Evolutionary conservation across 2,888 invertebrate genomes (phyloP), one percentile per base, ranked within the genome.

Genomic region (Polydrusus tereticollis): DNA sequence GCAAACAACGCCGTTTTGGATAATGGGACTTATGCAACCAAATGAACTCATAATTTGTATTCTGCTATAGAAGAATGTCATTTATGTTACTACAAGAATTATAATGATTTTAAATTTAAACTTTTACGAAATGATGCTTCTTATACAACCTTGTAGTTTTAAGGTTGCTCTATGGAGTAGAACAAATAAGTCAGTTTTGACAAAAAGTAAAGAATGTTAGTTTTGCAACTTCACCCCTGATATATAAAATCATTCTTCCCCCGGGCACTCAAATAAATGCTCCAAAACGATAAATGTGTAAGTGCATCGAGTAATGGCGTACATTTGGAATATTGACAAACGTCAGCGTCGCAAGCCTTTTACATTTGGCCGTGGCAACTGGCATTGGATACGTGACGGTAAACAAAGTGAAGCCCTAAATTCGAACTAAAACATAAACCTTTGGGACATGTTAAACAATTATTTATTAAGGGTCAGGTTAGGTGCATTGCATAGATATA

Each of bases 391-490:
- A 65, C 70, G 70, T 70, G 70, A 70, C 65, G 23, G 10, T 64
- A 58, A 58, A 70, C 50, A 36, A 33, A 65, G 65, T 1, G 70
- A 70, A 70, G 59, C 70, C 70, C 65, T 58, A 59, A 70, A 60
- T 58, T 59, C 58, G 21, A 45, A 16, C 23, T 41, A 65, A 65
- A 70, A 70, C 50, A 23, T 64, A 59, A 70, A 47, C 20, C 64
- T 43, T 59, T 29, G 7, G 64, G 70, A 16, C 52, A 52, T 58
- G 45, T 65, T 16, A 38, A 8, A 45, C 29, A 23, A 16, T 64
- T 63, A 33, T 3, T 10, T 4, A 33, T 33, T 33, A 10, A 6
- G 33, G 10, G 33, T 1, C 8, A 33, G 33, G 10, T 10, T 10
- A 10, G 10, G 33, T 33, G 1, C 10, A 33, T 33, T 33, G 7